phyloP scores from a whole-genome alignment of 2,888 invertebrate genomes.

The Drosophila helvetica region DNA sequence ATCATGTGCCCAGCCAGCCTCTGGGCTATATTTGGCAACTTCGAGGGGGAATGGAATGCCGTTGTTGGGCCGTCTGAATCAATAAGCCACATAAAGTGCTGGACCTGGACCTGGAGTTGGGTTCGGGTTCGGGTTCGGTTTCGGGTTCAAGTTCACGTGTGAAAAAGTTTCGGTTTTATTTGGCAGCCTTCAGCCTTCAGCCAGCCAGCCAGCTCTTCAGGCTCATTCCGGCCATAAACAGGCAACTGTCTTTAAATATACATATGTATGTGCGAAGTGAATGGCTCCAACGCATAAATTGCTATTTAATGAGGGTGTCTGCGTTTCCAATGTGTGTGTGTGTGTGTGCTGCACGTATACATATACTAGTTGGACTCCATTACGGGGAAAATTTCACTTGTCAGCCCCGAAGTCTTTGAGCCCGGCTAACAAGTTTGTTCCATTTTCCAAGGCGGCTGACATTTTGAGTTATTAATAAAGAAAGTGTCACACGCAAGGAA shows the following conservation, averaged over 20 bases:
- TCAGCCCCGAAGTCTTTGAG: conserved; percentile 45
- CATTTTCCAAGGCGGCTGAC: conserved; percentile 47
- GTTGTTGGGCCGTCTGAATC: too few relatives aligned
- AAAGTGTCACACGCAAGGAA: conserved; percentile 47
- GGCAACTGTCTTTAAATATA: conserved; percentile 26
- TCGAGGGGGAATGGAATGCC: background rate
- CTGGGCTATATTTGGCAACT: too few relatives aligned
- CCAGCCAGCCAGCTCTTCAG: background rate
- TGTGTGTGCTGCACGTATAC: conserved; percentile 7
- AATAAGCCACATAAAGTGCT: background rate
- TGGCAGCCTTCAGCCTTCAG: background rate
- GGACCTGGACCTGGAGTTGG: background rate
- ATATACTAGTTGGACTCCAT: conserved; percentile 44
- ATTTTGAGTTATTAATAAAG: conserved; percentile 70
- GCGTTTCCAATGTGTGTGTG: conserved; percentile 2
- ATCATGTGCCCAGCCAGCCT: too few relatives aligned
- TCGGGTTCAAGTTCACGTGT: background rate
- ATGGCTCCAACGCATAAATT: conserved; percentile 37
- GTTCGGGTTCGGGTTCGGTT: background rate
- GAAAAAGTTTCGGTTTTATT: conserved; percentile 18
- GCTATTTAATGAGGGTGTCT: conserved; percentile 32
- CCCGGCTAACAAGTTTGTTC: conserved; percentile 60
- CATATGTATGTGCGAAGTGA: background rate
- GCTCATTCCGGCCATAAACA: conserved; percentile 28
- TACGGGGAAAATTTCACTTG: conserved; percentile 54